Evolutionary conservation across 2,797 vertebrate species (phyloP), one percentile per base, ranked within the genome.

Genomic region (Cephalopachus bancanus): DNA sequence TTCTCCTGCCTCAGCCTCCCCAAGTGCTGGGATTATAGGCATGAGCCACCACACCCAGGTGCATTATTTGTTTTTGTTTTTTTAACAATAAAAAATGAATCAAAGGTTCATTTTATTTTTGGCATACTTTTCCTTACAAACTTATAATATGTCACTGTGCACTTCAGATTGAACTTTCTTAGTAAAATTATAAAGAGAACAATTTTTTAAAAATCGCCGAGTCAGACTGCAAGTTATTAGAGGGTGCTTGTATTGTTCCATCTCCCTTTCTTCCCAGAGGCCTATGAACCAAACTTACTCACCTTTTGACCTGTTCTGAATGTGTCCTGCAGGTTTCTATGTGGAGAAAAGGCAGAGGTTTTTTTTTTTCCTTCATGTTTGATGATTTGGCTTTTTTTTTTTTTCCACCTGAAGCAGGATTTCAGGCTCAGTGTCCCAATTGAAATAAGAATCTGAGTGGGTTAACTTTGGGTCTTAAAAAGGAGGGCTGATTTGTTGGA

Each of bases 361-460:
- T 37, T 37, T n/a, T n/a, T 92, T 87, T 62, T 37, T 59, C 72
- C 33, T 81, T 88, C 72, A 11, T 80, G 15, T 95, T 89, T 64
- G 72, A 95, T 85, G 37, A 28, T 67, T 92, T 95, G 67, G 5
- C 26, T 76, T 67, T 93, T 93, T 81, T 28, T 19, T 84, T 89
- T 89, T 76, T 95, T 49, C 51, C 20, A 19, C 86, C 69, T 74
- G 22, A 86, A 74, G 62, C 89, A 71, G 64, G 37, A 94, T 91
- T 96, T 91, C 55, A 89, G 80, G 51, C 33, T 76, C 37, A 72
- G 3, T 81, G 71, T 84, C 60, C 67, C 75, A 30, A 26, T 6
- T 69, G 83, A 89, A 93, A 62, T 87, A 84, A 95, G 79, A 80
- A 62, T 78, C 67, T 55, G 78, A 91, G n/a, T 93, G 59, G 22